Conservation (phyloP, 2,888 invertebrate species). For the Lycia hirtaria region DNA sequence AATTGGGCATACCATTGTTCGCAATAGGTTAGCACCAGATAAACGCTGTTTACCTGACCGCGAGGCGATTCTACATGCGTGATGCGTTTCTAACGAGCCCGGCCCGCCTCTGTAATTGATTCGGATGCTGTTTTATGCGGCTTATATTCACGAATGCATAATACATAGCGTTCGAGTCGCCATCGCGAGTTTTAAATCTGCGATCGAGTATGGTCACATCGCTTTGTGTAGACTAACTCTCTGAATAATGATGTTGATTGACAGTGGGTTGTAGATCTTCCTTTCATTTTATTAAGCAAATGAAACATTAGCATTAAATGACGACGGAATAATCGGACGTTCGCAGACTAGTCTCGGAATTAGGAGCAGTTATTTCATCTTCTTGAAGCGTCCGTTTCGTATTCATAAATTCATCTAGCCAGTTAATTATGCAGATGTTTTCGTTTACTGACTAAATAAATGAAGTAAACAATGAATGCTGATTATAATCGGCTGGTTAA, state of each 20-base stretch:
- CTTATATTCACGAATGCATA: slow-evolving; percentile 84
- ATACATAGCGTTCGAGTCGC: slow-evolving; percentile 72
- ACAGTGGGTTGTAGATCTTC: slow-evolving; percentile 46
- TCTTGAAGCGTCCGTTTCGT: slow-evolving; percentile 10
- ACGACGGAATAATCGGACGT: slow-evolving; percentile 26
- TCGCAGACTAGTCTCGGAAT: slow-evolving; percentile 15
- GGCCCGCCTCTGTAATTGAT: slow-evolving; percentile 78
- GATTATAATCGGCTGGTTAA: slow-evolving; percentile 26
- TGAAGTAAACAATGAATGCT: slow-evolving; percentile 11
- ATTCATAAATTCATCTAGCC: slow-evolving; percentile 23
- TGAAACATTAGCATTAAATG: slow-evolving; percentile 35
- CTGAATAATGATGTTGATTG: slow-evolving; percentile 59
- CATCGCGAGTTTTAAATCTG: slow-evolving; percentile 62
- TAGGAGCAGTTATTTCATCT: slow-evolving; percentile 14
- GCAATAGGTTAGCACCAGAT: slow-evolving; percentile 78
- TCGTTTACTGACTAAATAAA: background rate
- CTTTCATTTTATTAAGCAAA: slow-evolving; percentile 44
- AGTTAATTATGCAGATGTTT: slow-evolving; percentile 9
- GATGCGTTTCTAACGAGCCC: slow-evolving; percentile 85
- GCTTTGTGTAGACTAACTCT: slow-evolving; percentile 52
- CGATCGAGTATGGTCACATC: slow-evolving; percentile 52
- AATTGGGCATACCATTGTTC: slow-evolving; percentile 81
- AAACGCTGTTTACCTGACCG: slow-evolving; percentile 75
- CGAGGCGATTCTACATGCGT: slow-evolving; percentile 82
- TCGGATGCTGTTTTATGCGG: slow-evolving; percentile 80